Evolutionary conservation across 2,888 invertebrate species (phyloP), one percentile per base, ranked within the genome.

Genomic region (Pristionchus arcanus): DNA sequence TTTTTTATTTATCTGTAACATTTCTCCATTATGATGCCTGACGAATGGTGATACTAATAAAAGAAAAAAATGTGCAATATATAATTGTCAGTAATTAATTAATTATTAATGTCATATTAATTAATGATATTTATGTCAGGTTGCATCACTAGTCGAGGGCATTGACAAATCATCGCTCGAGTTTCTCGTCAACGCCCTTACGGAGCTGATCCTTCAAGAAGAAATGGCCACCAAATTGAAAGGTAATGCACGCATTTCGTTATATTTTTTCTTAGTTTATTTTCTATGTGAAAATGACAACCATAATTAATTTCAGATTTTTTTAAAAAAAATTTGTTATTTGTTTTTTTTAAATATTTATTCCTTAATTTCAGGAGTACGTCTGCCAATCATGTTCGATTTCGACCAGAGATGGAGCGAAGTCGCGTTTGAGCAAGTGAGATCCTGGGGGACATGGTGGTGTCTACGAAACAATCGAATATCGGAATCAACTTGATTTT

Each of bases 211-310:
- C 88, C 92, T 95, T 53, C 94, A 94, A 55, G 94, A 95, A 66
- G 95, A 95, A 83, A 94, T 95, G 93, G 92, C 93, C 7, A 93
- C 93, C 90, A 95, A 94, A 90, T 90, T 94, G 84, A 94, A 94
- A 90, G 94, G 94, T 90, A 19, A 49, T 13, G 91, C 7, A 37
- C 31, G 31, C 31, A 53, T 25, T 31, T 9, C 21, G 19, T 42
- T 42, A 37, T 28, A 28, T 84, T 84, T 28, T 2, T n/a, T 55
- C 34, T 9, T 9, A 19, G 49, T 34, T 42, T 42, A 21, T n/a
- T 25, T 37, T 2, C 21, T 28, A 21, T 11, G 2, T 63, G 31
- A 66, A 42, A 66, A 28, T 28, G 16, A 87, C 19, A 25, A 21
- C 42, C 11, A n/a, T 37, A 63, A 63, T 66, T n/a, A n/a, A n/a